Evolutionary conservation across 2,888 invertebrate species (phyloP).

Genomic region (Drosophila siamana): DNA sequence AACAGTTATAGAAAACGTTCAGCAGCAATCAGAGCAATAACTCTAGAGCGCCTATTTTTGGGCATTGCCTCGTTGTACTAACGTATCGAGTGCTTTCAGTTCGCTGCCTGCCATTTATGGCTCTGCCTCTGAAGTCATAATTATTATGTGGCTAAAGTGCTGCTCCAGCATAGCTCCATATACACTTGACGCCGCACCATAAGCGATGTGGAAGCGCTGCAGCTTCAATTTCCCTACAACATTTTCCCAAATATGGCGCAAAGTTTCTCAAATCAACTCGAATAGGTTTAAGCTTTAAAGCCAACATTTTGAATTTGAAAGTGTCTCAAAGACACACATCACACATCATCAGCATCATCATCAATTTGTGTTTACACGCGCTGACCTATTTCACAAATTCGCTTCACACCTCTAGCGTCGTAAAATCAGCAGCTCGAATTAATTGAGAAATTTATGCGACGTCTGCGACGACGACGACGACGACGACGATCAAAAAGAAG

Average conservation of each 20-base stretch:
- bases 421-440: constrained; percentile 48
- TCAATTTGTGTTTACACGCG: constrained; percentile 40
- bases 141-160: constrained; percentile 59
- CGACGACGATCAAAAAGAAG: constrained; percentile 57
- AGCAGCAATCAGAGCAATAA: constrained; percentile 68
- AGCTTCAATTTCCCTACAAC: constrained; percentile 29
- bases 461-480: constrained; percentile 48
- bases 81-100: constrained; percentile 38
- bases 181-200: constrained; percentile 22
- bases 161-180: constrained; percentile 29
- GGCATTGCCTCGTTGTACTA: constrained; percentile 64
- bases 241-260: constrained; percentile 17
- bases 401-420: constrained; percentile 57
- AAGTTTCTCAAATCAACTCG: constrained; percentile 5
- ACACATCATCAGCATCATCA: no score
- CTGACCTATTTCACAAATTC: constrained; percentile 62
- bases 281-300: no score
- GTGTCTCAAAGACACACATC: constrained; percentile 3
- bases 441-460: constrained; percentile 78
- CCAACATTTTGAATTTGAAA: no score
- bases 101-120: constrained; percentile 48
- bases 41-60: constrained; percentile 70
- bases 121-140: constrained; percentile 66
- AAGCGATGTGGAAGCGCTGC: background rate
- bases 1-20: constrained; percentile 82